Evolutionary conservation across 2,113 vertebrate species (phyloP).

Genomic region (Ibidorhyncha struthersii): DNA sequence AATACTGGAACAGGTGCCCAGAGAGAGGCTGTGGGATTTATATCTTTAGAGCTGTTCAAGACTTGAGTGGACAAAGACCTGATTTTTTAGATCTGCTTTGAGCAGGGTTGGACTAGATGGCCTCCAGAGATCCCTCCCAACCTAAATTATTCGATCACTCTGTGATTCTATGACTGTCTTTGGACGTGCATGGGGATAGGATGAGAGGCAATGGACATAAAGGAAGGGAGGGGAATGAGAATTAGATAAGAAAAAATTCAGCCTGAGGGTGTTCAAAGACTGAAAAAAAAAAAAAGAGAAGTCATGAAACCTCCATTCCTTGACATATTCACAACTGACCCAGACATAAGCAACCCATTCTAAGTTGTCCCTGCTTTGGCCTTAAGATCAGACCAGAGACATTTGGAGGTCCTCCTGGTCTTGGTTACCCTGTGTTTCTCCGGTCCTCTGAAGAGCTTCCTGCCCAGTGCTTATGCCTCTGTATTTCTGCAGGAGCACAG

Average conservation of each 20-base stretch:
- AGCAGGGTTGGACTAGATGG: not conserved
- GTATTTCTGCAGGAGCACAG: too few relatives aligned
- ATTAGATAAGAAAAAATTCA: not conserved
- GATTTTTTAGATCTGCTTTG: not conserved
- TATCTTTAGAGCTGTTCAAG: not conserved
- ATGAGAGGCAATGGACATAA: not conserved
- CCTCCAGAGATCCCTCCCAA: not conserved
- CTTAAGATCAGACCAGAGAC: too few relatives aligned
- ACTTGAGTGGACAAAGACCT: not conserved
- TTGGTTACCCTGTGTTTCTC: too few relatives aligned
- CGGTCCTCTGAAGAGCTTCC: too few relatives aligned
- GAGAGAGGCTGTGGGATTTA: not conserved
- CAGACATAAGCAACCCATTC: too few relatives aligned
- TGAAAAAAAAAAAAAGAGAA: too few relatives aligned
- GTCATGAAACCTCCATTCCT: too few relatives aligned
- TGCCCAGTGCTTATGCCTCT: too few relatives aligned
- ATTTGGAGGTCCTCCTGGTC: too few relatives aligned
- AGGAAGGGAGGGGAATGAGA: not conserved
- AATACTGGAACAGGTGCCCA: not conserved
- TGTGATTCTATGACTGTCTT: not conserved
- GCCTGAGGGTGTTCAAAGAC: not conserved
- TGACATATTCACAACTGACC: too few relatives aligned
- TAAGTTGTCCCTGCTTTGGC: too few relatives aligned
- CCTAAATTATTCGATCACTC: not conserved
- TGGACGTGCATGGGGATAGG: not conserved